Conservation (phyloP, 2,797 vertebrate genomes). For the Leptoclinus maculatus region DNA sequence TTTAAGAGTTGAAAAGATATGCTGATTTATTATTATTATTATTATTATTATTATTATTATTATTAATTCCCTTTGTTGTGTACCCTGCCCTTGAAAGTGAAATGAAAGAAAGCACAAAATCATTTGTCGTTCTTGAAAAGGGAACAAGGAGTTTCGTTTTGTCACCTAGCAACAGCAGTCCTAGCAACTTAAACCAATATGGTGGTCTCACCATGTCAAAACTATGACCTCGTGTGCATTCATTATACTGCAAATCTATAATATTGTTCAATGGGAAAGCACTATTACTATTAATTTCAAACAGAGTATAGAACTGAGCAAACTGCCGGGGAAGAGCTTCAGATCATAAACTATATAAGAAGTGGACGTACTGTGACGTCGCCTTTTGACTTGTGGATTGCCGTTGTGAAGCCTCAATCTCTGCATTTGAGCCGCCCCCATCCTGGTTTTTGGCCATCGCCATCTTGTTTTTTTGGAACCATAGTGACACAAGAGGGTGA, state of each 20-base stretch:
- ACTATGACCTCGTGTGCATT: background rate
- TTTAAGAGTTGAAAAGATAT: background rate
- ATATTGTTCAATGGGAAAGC: background rate
- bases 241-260: background rate
- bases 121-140: background rate
- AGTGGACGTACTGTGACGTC: too few species aligned
- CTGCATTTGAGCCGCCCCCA: too few species aligned
- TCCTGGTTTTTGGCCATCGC: too few species aligned
- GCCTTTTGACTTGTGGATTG: too few species aligned
- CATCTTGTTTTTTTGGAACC: too few species aligned
- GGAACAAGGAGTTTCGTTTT: background rate
- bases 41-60: background rate
- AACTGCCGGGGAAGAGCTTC: background rate
- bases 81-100: background rate
- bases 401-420: too few species aligned
- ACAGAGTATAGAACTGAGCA: background rate
- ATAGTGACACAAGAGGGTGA: too few species aligned
- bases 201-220: background rate
- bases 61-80: background rate
- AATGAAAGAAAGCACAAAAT: background rate
- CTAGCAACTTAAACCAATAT: background rate
- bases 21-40: background rate
- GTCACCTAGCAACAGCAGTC: conserved; percentile 2
- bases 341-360: too few species aligned
- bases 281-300: background rate